Evolutionary conservation across 2,888 invertebrate species (phyloP).

Genomic region (Crocallis elinguaria): DNA sequence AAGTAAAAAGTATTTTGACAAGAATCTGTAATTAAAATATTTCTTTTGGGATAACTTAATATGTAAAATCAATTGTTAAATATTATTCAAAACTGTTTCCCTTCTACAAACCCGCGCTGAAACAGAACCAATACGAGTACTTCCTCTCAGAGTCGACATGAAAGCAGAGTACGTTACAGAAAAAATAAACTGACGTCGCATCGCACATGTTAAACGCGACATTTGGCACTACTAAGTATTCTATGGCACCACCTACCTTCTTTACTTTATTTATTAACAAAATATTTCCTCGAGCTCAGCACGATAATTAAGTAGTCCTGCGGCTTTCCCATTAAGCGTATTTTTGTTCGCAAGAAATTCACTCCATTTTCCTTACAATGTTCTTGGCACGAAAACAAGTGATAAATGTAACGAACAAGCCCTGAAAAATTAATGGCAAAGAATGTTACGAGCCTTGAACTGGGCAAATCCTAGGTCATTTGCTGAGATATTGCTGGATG

Average conservation of each 20-base stretch:
- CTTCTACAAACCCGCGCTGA: too few relatives aligned
- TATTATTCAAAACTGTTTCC: too few relatives aligned
- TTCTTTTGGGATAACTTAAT: too few relatives aligned
- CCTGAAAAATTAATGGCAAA: conserved; percentile 29
- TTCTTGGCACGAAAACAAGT: conserved; percentile 25
- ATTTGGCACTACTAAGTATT: too few relatives aligned
- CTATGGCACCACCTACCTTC: conserved; percentile 2
- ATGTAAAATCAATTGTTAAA: too few relatives aligned
- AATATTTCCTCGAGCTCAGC: conserved; percentile 18
- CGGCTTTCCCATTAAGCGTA: conserved; percentile 17
- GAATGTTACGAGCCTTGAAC: conserved; percentile 14
- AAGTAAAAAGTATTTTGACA: too few relatives aligned
- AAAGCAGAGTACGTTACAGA: too few relatives aligned
- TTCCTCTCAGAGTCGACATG: too few relatives aligned
- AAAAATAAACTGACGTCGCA: background rate
- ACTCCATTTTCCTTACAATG: conserved; percentile 24
- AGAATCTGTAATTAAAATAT: too few relatives aligned
- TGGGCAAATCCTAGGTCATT: conserved; percentile 7
- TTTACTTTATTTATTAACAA: conserved; percentile 24
- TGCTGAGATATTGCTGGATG: conserved; percentile 4
- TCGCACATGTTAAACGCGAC: background rate
- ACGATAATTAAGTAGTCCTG: conserved; percentile 25
- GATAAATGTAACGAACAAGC: conserved; percentile 28
- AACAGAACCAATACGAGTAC: too few relatives aligned
- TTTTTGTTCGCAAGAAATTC: conserved; percentile 24